phyloP scores from a whole-genome alignment of 2,113 vertebrate species.

The Thalassoma bifasciatum region DNA sequence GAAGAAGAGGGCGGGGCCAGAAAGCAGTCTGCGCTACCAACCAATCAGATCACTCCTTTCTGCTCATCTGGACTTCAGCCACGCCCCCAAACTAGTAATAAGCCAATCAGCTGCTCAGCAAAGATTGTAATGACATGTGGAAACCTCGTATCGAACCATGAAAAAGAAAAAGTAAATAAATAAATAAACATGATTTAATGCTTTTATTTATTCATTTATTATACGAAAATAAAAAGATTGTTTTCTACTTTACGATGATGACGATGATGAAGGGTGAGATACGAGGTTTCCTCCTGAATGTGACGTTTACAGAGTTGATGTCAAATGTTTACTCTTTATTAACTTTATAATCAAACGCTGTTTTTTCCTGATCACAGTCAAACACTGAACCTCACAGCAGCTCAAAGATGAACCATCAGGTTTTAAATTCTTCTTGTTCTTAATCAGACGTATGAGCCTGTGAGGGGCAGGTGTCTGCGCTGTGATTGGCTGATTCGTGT shows the following conservation, averaged over 20 bases:
- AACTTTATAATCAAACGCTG: background rate
- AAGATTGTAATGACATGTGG: conserved; percentile 8
- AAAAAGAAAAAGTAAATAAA: too few relatives aligned
- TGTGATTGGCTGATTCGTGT: background rate
- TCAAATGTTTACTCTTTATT: background rate
- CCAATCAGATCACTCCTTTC: conserved; percentile 57
- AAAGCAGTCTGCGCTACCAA: conserved; percentile 27
- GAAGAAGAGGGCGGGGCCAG: conserved; percentile 33
- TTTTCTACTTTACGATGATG: too few relatives aligned
- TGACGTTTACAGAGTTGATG: background rate
- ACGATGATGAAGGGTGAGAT: conserved; percentile 17
- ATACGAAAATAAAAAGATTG: too few relatives aligned
- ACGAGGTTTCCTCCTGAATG: conserved; percentile 29
- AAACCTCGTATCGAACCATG: conserved; percentile 44
- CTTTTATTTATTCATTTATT: too few relatives aligned
- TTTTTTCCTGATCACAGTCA: conserved; percentile 1
- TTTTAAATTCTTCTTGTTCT: too few relatives aligned
- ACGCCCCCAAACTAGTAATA: conserved; percentile 34
- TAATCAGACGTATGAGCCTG: too few relatives aligned
- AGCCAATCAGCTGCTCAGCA: conserved; percentile 38
- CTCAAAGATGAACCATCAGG: too few relatives aligned
- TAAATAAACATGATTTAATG: too few relatives aligned
- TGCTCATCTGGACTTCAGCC: conserved; percentile 41
- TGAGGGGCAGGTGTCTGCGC: too few relatives aligned
- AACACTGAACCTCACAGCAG: too few relatives aligned